These are phyloP conservation scores for Coluber constrictor DNA, from an alignment of 2,797 vertebrate species.

Conservation along the genomic window DNA sequence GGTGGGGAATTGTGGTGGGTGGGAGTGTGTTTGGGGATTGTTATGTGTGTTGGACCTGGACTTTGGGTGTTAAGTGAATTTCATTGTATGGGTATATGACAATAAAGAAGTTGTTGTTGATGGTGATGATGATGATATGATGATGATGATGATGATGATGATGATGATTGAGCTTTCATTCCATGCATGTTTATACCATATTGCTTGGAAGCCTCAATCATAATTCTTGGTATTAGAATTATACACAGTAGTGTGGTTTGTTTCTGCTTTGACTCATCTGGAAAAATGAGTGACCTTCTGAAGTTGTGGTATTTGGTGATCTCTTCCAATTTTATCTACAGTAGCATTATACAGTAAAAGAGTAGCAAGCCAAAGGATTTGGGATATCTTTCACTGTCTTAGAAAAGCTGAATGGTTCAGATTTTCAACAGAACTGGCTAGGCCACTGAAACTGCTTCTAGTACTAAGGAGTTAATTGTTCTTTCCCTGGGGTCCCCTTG, in stretches of 20 bases:
- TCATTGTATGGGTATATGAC: too few species aligned
- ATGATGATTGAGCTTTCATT: not conserved
- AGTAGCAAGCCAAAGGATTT: not conserved
- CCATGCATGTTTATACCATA: not conserved
- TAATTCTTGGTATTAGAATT: not conserved
- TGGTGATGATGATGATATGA: too few species aligned
- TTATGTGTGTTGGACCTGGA: too few species aligned
- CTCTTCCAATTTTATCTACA: not conserved
- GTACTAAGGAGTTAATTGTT: not conserved
- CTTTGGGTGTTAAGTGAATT: too few species aligned
- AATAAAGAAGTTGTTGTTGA: too few species aligned
- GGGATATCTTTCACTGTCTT: not conserved
- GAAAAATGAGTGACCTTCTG: not conserved
- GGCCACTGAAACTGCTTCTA: not conserved
- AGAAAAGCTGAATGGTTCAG: not conserved
- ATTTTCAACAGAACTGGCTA: not conserved
- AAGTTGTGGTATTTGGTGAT: not conserved
- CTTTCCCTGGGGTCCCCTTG: not conserved
- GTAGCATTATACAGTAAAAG: not conserved
- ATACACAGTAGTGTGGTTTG: too few species aligned
- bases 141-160: too few species aligned
- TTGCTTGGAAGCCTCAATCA: not conserved
- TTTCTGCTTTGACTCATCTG: not conserved
- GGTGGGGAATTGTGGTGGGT: too few species aligned
- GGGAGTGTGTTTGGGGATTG: too few species aligned